phyloP scores from a whole-genome alignment of 2,888 invertebrate genomes.

The Thysanoteuthis rhombus region DNA sequence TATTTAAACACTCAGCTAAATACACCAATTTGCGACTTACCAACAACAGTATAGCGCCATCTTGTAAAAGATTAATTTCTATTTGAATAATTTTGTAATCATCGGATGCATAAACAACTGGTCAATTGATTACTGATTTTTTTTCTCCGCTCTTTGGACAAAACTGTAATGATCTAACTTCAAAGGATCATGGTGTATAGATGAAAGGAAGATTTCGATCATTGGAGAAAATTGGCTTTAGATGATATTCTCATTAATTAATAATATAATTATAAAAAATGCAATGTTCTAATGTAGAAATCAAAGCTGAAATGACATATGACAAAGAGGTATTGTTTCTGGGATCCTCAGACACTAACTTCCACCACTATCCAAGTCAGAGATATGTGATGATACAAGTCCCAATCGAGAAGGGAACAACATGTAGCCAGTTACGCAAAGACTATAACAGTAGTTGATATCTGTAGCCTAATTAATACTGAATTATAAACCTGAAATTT shows the following conservation, averaged over 20 bases:
- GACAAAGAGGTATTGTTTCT: background rate
- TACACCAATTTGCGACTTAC: too few relatives aligned
- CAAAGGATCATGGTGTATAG: background rate
- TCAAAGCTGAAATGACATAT: background rate
- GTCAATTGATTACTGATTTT: background rate
- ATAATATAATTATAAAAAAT: background rate
- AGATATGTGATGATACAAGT: too few relatives aligned
- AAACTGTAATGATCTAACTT: background rate
- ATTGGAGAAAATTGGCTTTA: background rate
- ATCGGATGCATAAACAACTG: background rate
- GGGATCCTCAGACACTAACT: background rate
- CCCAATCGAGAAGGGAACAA: too few relatives aligned
- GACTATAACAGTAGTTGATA: too few relatives aligned
- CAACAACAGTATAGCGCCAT: background rate
- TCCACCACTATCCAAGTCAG: too few relatives aligned
- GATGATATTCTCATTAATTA: background rate
- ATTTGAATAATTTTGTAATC: background rate
- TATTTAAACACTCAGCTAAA: too few relatives aligned
- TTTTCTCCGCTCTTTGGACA: background rate
- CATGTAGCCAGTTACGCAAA: too few relatives aligned
- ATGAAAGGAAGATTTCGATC: background rate
- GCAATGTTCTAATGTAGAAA: too few relatives aligned
- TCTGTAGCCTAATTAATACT: too few relatives aligned
- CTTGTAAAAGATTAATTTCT: background rate
- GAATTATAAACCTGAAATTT: too few relatives aligned